Evolutionary conservation across 2,113 vertebrate genomes (phyloP).

Genomic region (Mellivora capensis): DNA sequence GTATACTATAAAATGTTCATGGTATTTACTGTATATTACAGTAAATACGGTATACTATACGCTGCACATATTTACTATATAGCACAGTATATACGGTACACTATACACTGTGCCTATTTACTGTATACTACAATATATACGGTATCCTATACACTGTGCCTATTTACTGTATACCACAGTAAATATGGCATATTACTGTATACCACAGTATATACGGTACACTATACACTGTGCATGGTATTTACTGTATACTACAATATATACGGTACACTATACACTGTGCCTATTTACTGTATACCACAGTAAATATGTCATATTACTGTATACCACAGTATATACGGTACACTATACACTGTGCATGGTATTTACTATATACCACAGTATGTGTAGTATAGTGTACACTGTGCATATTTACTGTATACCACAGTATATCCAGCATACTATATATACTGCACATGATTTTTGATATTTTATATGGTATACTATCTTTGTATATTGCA

Average conservation of each 20-base stretch:
- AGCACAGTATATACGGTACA: not conserved
- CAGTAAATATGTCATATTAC: no score
- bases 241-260: not conserved
- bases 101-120: not conserved
- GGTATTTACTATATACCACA: not conserved
- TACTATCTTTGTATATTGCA: no score
- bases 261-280: no score
- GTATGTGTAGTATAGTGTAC: not conserved
- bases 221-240: not conserved
- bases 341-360: not conserved
- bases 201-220: fast-evolving
- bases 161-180: not conserved
- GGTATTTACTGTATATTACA: no score
- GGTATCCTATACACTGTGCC: no score
- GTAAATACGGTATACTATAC: no score
- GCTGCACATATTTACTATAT: no score
- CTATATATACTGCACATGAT: not conserved
- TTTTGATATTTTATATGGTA: no score
- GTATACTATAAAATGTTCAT: no score
- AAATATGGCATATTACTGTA: not conserved
- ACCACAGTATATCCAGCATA: not conserved
- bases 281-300: no score
- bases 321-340: not conserved
- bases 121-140: not conserved
- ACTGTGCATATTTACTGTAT: not conserved